Conservation (phyloP, 2,888 invertebrate species). For the Epinotia brunnichana region DNA sequence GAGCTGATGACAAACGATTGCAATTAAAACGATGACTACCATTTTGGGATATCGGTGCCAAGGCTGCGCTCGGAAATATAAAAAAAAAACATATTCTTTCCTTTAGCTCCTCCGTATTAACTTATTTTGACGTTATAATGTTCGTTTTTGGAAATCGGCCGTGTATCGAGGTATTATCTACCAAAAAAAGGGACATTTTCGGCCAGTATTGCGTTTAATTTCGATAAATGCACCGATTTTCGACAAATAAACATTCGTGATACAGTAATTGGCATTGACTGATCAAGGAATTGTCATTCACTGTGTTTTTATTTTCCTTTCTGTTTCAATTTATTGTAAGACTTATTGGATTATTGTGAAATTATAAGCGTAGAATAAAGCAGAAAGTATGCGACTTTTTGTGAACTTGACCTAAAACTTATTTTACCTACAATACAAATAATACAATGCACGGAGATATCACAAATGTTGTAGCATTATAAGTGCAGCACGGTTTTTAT, state of each 20-base stretch:
- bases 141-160: conserved; percentile 37
- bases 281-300: conserved; percentile 17
- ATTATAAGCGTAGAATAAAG: background rate
- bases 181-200: conserved; percentile 32
- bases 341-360: too few relatives aligned
- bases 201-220: conserved; percentile 7
- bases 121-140: conserved; percentile 7
- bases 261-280: conserved; percentile 27
- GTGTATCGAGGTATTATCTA: conserved; percentile 25
- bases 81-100: conserved; percentile 29
- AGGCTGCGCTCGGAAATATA: conserved; percentile 37
- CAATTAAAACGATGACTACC: conserved; percentile 41
- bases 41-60: conserved; percentile 42
- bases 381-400: background rate
- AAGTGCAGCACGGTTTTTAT: too few relatives aligned
- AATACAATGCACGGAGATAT: too few relatives aligned
- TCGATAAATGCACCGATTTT: conserved; percentile 27
- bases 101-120: conserved; percentile 13
- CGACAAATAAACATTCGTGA: conserved; percentile 12
- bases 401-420: background rate
- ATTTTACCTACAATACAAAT: too few relatives aligned
- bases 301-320: conserved; percentile 1
- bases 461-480: too few relatives aligned
- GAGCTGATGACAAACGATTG: conserved; percentile 19
- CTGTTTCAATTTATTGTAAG: background rate